Base-by-base conservation (phyloP, 1,140 invertebrate genomes). In the Drosophila mayri region DNA sequence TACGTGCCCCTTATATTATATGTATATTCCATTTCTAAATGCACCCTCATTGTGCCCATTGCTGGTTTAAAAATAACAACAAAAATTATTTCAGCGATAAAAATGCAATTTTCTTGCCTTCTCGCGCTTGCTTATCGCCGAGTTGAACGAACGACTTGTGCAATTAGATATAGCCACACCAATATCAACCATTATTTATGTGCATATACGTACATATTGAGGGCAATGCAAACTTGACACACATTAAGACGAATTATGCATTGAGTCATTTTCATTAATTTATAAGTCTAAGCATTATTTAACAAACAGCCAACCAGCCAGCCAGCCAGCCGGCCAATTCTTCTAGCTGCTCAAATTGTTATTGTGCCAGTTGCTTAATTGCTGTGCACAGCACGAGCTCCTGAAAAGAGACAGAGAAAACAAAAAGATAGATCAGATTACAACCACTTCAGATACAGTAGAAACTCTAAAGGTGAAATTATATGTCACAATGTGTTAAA, bases 151-250 rank as follows among this genome's bases (percentile, higher is more conserved):
- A 66, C 60, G 70, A 37, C 57, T 77, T 77, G 41, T 77, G 37
- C 25, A 52, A 65, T 40, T 52, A 37, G 68, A 40, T 43, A 40
- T 38, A 32, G 5, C 37, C 60, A 52, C 47, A 59, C 47, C 52
- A 55, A 47, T 61, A 65, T 60, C 18, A 50, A 70, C 44, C 52
- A 38, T 40, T 66, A 58, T 30, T 41, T 41, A 10, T 43, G 10
- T 38, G n/a, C 28, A 61, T 52, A 30, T 20, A 18, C 49, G 12
- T 44, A 30, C 47, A 37, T 66, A 87, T 87, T 68, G 83, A 62
- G 83, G 83, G 50, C 84, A 80, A 16, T 79, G 68, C 68, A 88
- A 88, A 88, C 84, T 88, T 88, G 84, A 88, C 84, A 88, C 76
- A 90, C 41, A 72, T 59, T 54, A 43, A 20, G 22, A 41, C 67